Evolutionary conservation across 1,140 invertebrate genomes (phyloP), one percentile per base, ranked within the genome.

Genomic region (Eciton burchellii): DNA sequence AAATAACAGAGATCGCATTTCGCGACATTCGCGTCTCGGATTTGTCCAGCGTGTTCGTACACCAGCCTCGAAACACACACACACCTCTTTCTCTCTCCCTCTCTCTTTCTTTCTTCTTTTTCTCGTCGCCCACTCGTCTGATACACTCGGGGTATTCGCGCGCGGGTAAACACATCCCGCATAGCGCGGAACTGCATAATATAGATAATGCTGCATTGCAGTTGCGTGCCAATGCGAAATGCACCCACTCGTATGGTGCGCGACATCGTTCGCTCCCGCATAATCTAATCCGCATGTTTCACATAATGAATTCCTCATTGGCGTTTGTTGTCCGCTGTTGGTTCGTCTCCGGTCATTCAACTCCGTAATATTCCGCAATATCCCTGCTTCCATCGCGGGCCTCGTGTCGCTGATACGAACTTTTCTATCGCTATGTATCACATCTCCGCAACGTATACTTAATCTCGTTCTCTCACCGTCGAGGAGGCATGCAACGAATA

Each of bases 131-230:
- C n/a, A n/a, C 3, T 43, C 8, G 1, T 21, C 47, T 1, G 35
- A 59, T 6, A 43, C 21, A 77, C 19, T 56, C 26, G 14, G 35
- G 26, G 41, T 43, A 14, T 24, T 29, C 3, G 24, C 41, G 68
- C 0, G 52, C 26, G 54, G 66, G 54, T 59, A 21, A 79, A 59
- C 45, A 72, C 21, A 29, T 26, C 85, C 81, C 72, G 60, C 57
- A 84, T 84, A 77, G 26, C 65, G 82, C 63, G 21, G 82, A 47
- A 71, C 60, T 60, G 29, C 74, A 29, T 83, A 65, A 65, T 87
- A 87, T 87, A 86, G 84, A 84, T 84, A 83, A 87, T 77, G 47
- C 86, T 87, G 86, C 86, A 87, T 74, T 87, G 86, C 86, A 59
- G 68, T 74, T 81, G 68, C 74, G 63, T 76, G 43, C n/a, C 24